Evolutionary conservation across 2,888 invertebrate species (phyloP).

Genomic region (Dolomedes plantarius): DNA sequence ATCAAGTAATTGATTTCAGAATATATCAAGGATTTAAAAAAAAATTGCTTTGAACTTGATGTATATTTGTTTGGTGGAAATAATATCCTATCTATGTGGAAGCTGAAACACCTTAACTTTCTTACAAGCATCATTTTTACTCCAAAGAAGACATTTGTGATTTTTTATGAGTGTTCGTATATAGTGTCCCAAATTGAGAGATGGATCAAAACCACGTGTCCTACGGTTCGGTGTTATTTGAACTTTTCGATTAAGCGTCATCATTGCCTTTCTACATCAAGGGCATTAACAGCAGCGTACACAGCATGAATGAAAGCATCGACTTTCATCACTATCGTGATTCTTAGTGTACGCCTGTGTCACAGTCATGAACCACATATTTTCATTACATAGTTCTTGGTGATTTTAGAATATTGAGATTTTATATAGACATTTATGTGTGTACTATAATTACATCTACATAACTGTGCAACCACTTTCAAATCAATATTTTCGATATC

Average conservation of each 20-base stretch:
- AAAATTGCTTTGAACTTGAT: background rate
- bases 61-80: background rate
- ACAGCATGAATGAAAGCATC: background rate
- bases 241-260: background rate
- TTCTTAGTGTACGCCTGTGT: background rate
- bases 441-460: background rate
- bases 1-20: background rate
- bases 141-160: background rate
- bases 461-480: background rate
- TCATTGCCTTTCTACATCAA: background rate
- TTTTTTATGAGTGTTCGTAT: slow-evolving; percentile 5
- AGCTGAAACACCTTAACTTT: background rate
- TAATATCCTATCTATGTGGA: background rate
- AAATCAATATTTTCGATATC: background rate
- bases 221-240: background rate
- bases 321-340: background rate
- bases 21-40: background rate
- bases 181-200: background rate
- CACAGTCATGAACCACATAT: slow-evolving; percentile 13
- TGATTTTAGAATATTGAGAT: slow-evolving; percentile 2
- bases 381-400: slow-evolving; percentile 14
- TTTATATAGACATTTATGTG: slow-evolving; percentile 9
- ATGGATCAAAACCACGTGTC: background rate
- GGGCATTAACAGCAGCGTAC: background rate
- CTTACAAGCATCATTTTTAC: slow-evolving; percentile 2